Conservation (phyloP, 2,797 vertebrate genomes). For the Intellagama lesueurii region DNA sequence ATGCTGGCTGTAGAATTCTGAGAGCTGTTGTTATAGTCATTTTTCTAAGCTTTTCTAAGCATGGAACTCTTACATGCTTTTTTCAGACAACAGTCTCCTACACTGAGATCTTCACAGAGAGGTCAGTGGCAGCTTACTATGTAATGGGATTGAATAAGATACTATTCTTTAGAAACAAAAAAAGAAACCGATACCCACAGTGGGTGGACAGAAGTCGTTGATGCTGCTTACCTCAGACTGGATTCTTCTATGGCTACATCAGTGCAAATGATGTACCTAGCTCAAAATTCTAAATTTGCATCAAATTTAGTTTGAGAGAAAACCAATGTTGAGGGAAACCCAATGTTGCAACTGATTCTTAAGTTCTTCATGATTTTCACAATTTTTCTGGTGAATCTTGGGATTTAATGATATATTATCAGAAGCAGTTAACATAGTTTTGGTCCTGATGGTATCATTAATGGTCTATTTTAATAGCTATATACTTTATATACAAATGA, state of each 20-base stretch:
- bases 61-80: not conserved
- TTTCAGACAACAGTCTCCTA: not conserved
- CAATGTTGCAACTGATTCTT: not conserved
- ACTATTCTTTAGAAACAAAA: not conserved
- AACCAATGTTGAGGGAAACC: not conserved
- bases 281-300: too few species aligned
- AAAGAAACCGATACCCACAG: too few species aligned
- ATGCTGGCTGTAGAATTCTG: too few species aligned
- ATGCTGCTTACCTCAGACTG: not conserved
- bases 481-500: not conserved
- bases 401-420: not conserved
- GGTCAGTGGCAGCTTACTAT: not conserved
- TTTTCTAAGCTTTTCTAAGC: too few species aligned
- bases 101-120: too few species aligned
- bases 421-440: not conserved
- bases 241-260: not conserved
- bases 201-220: not conserved
- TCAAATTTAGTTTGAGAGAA: not conserved
- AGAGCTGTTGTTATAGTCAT: too few species aligned
- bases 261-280: not conserved
- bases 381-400: not conserved
- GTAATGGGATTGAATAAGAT: not conserved
- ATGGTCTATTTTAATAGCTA: not conserved
- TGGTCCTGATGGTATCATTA: not conserved
- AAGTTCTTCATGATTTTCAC: not conserved